Evolutionary conservation across 1,140 invertebrate genomes (phyloP).

Genomic region (Linepithema humile): DNA sequence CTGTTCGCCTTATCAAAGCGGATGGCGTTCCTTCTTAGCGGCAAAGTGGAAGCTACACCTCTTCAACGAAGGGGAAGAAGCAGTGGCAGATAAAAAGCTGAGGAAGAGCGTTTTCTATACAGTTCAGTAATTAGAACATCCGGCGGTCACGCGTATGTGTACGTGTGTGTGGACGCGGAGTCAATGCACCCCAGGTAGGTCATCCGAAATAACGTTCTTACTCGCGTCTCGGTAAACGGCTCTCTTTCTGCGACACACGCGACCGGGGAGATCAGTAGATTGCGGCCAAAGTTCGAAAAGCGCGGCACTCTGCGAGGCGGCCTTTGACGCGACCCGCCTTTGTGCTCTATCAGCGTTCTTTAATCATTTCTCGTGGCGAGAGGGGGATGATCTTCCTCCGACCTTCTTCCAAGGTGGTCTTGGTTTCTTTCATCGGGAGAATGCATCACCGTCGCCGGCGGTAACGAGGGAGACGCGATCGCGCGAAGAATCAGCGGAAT

Average conservation of each 20-base stretch:
- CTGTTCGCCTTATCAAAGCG: slow-evolving; percentile 25
- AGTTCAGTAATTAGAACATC: slow-evolving; percentile 66
- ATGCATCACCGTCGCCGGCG: not conserved
- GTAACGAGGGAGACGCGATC: not conserved
- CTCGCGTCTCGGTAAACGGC: slow-evolving; percentile 61
- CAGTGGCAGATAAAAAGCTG: slow-evolving; percentile 17
- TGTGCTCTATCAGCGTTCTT: slow-evolving; percentile 54
- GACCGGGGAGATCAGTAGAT: slow-evolving; percentile 56
- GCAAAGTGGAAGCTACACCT: not conserved
- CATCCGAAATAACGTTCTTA: slow-evolving; percentile 71
- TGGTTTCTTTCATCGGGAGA: not conserved
- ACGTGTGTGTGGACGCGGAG: not conserved
- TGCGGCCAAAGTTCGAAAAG: slow-evolving; percentile 56
- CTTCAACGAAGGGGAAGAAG: not conserved
- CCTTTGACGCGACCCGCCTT: slow-evolving; percentile 57
- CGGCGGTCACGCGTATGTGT: not conserved
- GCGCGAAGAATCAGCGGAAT: not conserved
- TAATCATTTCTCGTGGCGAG: not conserved
- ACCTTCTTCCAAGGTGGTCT: not conserved
- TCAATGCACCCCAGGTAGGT: slow-evolving; percentile 64
- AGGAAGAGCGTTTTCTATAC: slow-evolving; percentile 49
- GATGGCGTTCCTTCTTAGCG: not conserved
- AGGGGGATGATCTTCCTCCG: not conserved
- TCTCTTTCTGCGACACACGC: slow-evolving; percentile 31
- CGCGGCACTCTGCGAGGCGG: slow-evolving; percentile 25